Conservation (phyloP, 2,888 invertebrate species). For the Cylloceria caligata region DNA sequence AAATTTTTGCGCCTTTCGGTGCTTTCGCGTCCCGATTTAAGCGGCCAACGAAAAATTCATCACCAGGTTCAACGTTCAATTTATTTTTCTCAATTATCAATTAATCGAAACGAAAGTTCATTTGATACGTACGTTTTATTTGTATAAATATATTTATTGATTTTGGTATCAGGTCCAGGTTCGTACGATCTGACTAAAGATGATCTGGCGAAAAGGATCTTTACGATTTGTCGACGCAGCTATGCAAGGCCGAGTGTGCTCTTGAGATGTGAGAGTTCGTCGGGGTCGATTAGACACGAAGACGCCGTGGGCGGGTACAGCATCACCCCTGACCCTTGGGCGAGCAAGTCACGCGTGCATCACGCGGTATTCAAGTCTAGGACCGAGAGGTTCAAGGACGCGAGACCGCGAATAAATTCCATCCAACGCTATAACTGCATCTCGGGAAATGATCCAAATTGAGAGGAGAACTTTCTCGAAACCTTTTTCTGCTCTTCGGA, state of each 20-base stretch:
- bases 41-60: not conserved
- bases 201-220: constrained; percentile 59
- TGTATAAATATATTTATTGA: not conserved
- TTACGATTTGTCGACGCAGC: constrained; percentile 55
- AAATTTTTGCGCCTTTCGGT: constrained; percentile 63
- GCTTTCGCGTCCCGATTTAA: constrained; percentile 50
- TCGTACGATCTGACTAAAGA: constrained; percentile 61
- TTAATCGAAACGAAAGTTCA: not conserved
- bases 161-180: constrained; percentile 45
- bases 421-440: not conserved
- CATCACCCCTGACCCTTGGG: constrained; percentile 38
- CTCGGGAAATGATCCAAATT: constrained; percentile 13
- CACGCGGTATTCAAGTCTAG: constrained; percentile 74
- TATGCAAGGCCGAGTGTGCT: constrained; percentile 51
- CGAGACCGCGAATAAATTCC: constrained; percentile 30
- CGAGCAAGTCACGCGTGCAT: constrained; percentile 52
- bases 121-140: no score
- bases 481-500: not conserved
- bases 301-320: constrained; percentile 40
- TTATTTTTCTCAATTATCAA: not conserved
- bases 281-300: constrained; percentile 63
- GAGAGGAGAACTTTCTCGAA: not conserved
- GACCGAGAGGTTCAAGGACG: constrained; percentile 65
- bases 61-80: constrained; percentile 10
- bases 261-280: constrained; percentile 50